A percentile compares a stretch with the other conserved stretches of the same genome.
Conservation (phyloP, 1,140 invertebrate species). For the Pentalonia nigronervosa region DNA sequence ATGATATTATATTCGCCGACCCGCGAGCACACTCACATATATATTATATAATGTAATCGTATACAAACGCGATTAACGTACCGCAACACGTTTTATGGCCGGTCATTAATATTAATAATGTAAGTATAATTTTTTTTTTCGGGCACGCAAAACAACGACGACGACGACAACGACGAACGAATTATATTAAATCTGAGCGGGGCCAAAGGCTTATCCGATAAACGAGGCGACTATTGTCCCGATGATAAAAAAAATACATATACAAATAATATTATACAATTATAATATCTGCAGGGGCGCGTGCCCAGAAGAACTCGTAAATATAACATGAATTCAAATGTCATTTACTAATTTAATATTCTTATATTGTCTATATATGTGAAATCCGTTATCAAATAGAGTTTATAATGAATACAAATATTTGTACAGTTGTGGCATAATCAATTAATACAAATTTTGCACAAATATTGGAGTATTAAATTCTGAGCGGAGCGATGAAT, state of each 20-base stretch:
- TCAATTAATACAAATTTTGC: neutral
- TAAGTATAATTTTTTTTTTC: constrained; percentile 44
- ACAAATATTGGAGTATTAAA: neutral
- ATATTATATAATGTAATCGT: neutral
- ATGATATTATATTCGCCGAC: neutral
- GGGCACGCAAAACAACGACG: neutral
- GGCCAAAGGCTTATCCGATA: neutral
- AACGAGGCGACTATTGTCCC: neutral
- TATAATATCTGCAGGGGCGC: neutral
- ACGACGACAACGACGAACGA: neutral
- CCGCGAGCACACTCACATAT: neutral
- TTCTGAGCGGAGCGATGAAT: too few relatives aligned
- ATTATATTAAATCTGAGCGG: constrained; percentile 26
- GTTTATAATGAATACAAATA: neutral
- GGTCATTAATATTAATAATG: constrained; percentile 55
- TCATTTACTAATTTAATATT: neutral
- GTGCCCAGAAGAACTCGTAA: neutral
- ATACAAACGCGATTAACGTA: constrained; percentile 56
- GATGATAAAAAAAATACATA: neutral
- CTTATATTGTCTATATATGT: neutral
- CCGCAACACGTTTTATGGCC: constrained; percentile 55
- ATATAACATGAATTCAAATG: neutral
- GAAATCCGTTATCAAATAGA: neutral
- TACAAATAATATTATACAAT: neutral
- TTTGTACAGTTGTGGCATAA: neutral